A percentile compares a stretch with the other conserved stretches of the same genome.
These are phyloP conservation scores for Chelon auratus DNA, from an alignment of 2,797 vertebrate species.

Conservation along the genomic window DNA sequence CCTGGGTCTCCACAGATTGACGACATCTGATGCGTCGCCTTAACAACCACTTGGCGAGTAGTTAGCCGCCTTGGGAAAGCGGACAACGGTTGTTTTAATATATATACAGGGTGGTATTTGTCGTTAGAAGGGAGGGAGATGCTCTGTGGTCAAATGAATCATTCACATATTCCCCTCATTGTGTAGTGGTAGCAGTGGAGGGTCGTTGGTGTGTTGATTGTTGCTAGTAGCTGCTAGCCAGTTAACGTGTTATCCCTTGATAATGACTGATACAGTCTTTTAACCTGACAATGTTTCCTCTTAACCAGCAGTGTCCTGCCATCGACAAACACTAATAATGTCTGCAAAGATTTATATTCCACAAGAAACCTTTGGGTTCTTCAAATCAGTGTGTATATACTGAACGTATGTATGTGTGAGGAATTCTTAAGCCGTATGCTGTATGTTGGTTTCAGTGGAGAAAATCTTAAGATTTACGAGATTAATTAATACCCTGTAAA, in stretches of 20 bases:
- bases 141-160: conserved; percentile 16
- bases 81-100: conserved; percentile 14
- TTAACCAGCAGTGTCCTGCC: conserved; percentile 38
- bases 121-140: conserved; percentile 6
- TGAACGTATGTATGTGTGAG: too few relatives aligned
- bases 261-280: conserved; percentile 22
- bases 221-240: conserved; percentile 41
- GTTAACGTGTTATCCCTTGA: conserved; percentile 47
- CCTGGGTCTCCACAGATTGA: conserved; percentile 75
- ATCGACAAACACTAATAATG: background rate
- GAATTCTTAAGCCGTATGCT: too few relatives aligned
- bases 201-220: conserved; percentile 51
- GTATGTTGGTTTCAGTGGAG: too few relatives aligned
- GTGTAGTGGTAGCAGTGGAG: conserved; percentile 53
- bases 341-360: background rate
- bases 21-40: conserved; percentile 74
- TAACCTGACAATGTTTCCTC: conserved; percentile 47
- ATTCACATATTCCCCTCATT: conserved; percentile 8
- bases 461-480: too few relatives aligned
- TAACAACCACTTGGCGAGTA: conserved; percentile 82
- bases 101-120: conserved; percentile 28
- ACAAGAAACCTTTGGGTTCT: background rate
- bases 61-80: conserved; percentile 64
- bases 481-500: too few relatives aligned
- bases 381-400: background rate